These are phyloP conservation scores for Heteromurus nitidus DNA, from an alignment of 2,888 invertebrate genomes.

Conservation along the genomic window DNA sequence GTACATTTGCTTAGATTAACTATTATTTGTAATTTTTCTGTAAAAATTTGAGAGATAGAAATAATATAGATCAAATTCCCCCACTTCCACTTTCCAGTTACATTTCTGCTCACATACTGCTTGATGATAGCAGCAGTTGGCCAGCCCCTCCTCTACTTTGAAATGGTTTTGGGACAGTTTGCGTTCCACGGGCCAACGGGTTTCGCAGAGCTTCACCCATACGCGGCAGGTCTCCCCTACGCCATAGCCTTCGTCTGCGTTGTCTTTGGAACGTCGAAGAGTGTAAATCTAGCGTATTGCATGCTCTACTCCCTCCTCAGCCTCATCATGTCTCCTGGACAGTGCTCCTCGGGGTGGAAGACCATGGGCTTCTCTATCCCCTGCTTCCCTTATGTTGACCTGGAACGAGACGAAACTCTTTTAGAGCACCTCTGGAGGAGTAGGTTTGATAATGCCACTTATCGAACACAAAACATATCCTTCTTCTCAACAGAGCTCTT, in stretches of 20 bases:
- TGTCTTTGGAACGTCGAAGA: constrained; percentile 57
- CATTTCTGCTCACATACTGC: constrained; percentile 62
- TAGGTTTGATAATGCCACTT: background rate
- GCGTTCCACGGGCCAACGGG: constrained; percentile 45
- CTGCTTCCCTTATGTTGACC: constrained; percentile 50
- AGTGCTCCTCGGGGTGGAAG: constrained; percentile 39
- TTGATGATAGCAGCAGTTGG: constrained; percentile 52
- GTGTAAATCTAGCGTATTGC: constrained; percentile 46
- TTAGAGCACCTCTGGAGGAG: background rate
- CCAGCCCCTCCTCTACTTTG: constrained; percentile 63
- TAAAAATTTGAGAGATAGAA: too few species aligned
- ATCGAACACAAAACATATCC: constrained; percentile 23
- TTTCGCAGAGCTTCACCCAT: constrained; percentile 52
- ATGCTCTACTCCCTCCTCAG: constrained; percentile 30
- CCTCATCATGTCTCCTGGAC: constrained; percentile 25
- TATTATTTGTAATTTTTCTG: background rate
- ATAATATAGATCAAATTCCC: too few species aligned
- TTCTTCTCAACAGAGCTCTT: constrained; percentile 22
- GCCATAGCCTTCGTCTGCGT: constrained; percentile 55
- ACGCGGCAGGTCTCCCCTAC: constrained; percentile 58
- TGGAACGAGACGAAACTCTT: background rate
- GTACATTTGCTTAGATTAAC: constrained; percentile 13
- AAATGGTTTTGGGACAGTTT: constrained; percentile 59
- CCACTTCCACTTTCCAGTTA: constrained; percentile 44
- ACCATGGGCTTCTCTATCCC: background rate